Conservation (phyloP, 2,797 vertebrate species). For the Sylvilagus floridanus region DNA sequence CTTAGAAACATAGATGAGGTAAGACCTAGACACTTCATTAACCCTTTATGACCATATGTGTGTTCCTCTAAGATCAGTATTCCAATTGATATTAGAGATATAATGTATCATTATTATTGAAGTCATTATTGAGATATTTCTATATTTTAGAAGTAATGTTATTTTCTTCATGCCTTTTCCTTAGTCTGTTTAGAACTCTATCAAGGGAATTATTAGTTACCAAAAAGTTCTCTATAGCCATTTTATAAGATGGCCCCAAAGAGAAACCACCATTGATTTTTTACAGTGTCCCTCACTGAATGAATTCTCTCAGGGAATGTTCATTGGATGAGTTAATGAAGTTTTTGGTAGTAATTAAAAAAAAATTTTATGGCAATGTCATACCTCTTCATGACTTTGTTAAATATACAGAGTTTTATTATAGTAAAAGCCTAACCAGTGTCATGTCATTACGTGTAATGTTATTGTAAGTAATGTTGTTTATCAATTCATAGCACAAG, state of each 20-base stretch:
- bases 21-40: slow-evolving; percentile 74
- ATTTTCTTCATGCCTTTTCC: slow-evolving; percentile 13
- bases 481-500: not conserved
- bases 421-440: slow-evolving; percentile 17
- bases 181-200: slow-evolving; percentile 25
- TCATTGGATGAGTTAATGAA: slow-evolving; percentile 43
- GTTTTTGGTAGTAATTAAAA: not conserved
- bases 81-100: not conserved
- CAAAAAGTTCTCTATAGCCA: not conserved
- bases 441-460: slow-evolving; percentile 1
- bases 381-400: slow-evolving; percentile 34
- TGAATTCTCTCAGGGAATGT: slow-evolving; percentile 37
- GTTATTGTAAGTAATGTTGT: slow-evolving; percentile 9
- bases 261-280: slow-evolving; percentile 28
- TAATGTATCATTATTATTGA: not conserved
- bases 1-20: slow-evolving; percentile 99
- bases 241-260: slow-evolving; percentile 9
- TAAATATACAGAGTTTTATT: not conserved
- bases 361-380: not conserved
- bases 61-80: slow-evolving; percentile 35
- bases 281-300: not conserved
- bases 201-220: slow-evolving; percentile 10
- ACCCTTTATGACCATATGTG: slow-evolving; percentile 25
- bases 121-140: slow-evolving; percentile 17
- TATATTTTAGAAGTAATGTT: slow-evolving; percentile 32